A percentile compares a stretch with the other conserved stretches of the same genome.
These are phyloP conservation scores for Synergus laeviventris DNA, from an alignment of 2,888 invertebrate genomes.

Conservation along the genomic window DNA sequence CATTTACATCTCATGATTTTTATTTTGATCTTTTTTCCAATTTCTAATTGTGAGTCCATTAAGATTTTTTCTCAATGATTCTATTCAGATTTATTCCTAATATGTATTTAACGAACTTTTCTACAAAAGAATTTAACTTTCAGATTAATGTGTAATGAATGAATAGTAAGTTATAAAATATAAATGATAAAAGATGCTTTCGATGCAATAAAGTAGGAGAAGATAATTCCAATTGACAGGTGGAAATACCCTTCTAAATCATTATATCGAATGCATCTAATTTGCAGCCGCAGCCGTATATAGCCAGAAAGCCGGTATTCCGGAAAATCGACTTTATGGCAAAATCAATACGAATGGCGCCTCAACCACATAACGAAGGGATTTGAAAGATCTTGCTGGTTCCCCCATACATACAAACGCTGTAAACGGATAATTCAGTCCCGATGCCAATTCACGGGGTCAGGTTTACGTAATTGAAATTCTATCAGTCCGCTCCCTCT, in stretches of 20 bases:
- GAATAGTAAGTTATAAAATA: neutral
- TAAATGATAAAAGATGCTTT: neutral
- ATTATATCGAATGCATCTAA: constrained; percentile 20
- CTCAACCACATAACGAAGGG: constrained; percentile 14
- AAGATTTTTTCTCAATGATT: too few relatives aligned
- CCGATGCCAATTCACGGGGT: constrained; percentile 20
- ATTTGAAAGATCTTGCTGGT: constrained; percentile 35
- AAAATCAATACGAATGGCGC: constrained; percentile 17
- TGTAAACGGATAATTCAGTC: constrained; percentile 24
- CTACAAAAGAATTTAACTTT: too few relatives aligned
- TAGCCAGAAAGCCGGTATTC: neutral
- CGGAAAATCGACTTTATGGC: constrained; percentile 13
- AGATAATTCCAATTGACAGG: neutral
- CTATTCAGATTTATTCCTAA: too few relatives aligned
- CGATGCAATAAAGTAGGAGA: neutral
- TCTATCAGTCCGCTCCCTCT: neutral
- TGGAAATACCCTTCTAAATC: neutral
- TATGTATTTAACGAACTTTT: too few relatives aligned
- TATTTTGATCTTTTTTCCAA: constrained; percentile 11
- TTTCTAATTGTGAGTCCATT: constrained; percentile 15
- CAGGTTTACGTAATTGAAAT: constrained; percentile 1
- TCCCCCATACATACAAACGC: constrained; percentile 1
- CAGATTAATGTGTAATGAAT: too few relatives aligned
- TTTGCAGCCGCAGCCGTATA: neutral
- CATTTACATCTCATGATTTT: constrained; percentile 35